Conservation (phyloP, 2,888 invertebrate genomes). For the Campopleginae sp. region DNA sequence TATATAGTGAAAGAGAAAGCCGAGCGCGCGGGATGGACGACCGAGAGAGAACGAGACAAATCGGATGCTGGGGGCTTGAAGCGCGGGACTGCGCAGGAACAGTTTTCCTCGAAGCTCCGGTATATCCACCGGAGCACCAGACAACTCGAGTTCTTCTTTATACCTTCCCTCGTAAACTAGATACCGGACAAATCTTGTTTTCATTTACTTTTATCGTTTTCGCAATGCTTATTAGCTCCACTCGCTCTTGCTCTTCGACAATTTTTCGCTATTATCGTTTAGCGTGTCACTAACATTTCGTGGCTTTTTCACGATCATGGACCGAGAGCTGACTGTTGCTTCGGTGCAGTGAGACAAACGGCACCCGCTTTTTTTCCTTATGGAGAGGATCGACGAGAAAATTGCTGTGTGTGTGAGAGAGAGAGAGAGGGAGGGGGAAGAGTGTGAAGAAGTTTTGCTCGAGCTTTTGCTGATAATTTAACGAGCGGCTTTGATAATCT, state of each 20-base stretch:
- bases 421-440: background rate
- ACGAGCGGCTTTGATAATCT: background rate
- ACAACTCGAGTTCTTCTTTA: slow-evolving; percentile 32
- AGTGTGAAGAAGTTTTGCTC: background rate
- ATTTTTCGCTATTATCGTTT: slow-evolving; percentile 3
- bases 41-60: background rate
- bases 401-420: background rate
- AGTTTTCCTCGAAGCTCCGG: slow-evolving; percentile 20
- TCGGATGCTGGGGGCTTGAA: background rate
- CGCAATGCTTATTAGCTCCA: slow-evolving; percentile 14
- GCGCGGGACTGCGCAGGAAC: slow-evolving; percentile 38
- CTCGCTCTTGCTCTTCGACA: background rate
- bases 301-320: background rate
- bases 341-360: background rate
- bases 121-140: slow-evolving; percentile 15
- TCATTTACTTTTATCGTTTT: slow-evolving; percentile 6
- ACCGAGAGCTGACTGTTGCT: background rate
- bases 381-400: background rate
- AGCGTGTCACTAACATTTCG: background rate
- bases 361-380: background rate
- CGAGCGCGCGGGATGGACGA: slow-evolving; percentile 3
- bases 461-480: background rate
- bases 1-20: background rate
- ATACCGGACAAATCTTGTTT: slow-evolving; percentile 27
- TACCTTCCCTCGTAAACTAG: slow-evolving; percentile 28